Conservation (phyloP, 2,888 invertebrate genomes). For the Hydraecia micacea region DNA sequence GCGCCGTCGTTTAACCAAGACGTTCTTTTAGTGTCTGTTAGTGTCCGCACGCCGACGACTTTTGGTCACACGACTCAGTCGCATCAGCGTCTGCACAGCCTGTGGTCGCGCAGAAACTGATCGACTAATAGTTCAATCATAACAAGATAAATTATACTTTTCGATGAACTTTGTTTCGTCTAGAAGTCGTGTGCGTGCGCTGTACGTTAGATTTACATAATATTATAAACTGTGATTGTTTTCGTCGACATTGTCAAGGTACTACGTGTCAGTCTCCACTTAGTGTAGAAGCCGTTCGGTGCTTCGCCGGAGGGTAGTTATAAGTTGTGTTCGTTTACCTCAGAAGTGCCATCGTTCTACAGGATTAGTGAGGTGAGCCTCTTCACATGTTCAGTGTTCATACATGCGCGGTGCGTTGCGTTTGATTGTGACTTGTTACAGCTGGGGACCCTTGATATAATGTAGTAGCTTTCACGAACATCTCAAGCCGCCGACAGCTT, state of each 20-base stretch:
- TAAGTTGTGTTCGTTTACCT: slow-evolving; percentile 86
- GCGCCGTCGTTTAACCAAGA: slow-evolving; percentile 69
- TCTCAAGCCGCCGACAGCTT: slow-evolving; percentile 5
- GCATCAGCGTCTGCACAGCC: slow-evolving; percentile 14
- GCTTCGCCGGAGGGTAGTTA: slow-evolving; percentile 74
- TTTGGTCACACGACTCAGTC: slow-evolving; percentile 32
- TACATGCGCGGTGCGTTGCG: slow-evolving; percentile 22
- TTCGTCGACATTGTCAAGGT: slow-evolving; percentile 82
- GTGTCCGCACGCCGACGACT: slow-evolving; percentile 52
- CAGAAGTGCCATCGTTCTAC: slow-evolving; percentile 84
- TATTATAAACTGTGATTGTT: slow-evolving; percentile 82
- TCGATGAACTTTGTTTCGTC: slow-evolving; percentile 3
- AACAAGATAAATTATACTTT: neutral
- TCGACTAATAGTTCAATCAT: slow-evolving; percentile 1
- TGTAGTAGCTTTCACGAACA: slow-evolving; percentile 28
- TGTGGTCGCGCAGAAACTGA: neutral
- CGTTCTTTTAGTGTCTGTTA: slow-evolving; percentile 64
- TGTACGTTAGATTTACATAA: slow-evolving; percentile 63
- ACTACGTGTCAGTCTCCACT: slow-evolving; percentile 74
- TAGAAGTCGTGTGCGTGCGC: slow-evolving; percentile 42
- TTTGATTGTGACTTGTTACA: slow-evolving; percentile 31
- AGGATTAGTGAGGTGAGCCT: slow-evolving; percentile 59
- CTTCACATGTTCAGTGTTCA: slow-evolving; percentile 45
- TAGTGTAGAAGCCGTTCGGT: slow-evolving; percentile 65
- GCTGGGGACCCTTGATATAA: slow-evolving; percentile 1